These are phyloP conservation scores for Shinisaurus crocodilurus DNA, from an alignment of 2,113 vertebrate species.

Conservation along the genomic window DNA sequence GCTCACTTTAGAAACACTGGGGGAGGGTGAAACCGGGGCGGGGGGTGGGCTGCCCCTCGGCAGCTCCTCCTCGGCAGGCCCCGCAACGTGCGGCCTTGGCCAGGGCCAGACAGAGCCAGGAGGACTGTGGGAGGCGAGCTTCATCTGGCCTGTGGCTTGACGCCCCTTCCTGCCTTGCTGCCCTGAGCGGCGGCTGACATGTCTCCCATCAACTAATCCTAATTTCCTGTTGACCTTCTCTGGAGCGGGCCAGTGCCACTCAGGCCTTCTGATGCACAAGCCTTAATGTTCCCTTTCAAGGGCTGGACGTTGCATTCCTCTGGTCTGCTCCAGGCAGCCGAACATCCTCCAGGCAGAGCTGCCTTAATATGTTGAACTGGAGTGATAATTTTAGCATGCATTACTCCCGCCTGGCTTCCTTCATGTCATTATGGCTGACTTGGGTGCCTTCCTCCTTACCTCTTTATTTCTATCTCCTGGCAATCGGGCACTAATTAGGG, in stretches of 20 bases:
- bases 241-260: slow-evolving; percentile 61
- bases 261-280: slow-evolving; percentile 44
- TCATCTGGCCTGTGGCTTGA: neutral
- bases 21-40: too few species aligned
- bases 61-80: too few species aligned
- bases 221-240: slow-evolving; percentile 62
- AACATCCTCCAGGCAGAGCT: slow-evolving; percentile 23
- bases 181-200: slow-evolving; percentile 51
- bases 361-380: slow-evolving; percentile 12
- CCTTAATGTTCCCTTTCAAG: slow-evolving; percentile 49
- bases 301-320: neutral
- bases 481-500: neutral
- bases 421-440: slow-evolving; percentile 27
- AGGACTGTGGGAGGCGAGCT: neutral
- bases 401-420: slow-evolving; percentile 47
- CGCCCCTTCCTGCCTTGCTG: slow-evolving; percentile 61
- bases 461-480: slow-evolving; percentile 15
- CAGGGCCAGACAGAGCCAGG: too few species aligned
- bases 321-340: slow-evolving; percentile 31
- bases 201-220: slow-evolving; percentile 56
- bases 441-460: neutral
- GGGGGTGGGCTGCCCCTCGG: too few species aligned
- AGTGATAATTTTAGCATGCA: slow-evolving; percentile 46
- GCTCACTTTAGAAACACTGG: too few species aligned
- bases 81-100: too few species aligned